Evolutionary conservation across 2,797 vertebrate species (phyloP), one percentile per base, ranked within the genome.

Genomic region (Mallotus villosus): DNA sequence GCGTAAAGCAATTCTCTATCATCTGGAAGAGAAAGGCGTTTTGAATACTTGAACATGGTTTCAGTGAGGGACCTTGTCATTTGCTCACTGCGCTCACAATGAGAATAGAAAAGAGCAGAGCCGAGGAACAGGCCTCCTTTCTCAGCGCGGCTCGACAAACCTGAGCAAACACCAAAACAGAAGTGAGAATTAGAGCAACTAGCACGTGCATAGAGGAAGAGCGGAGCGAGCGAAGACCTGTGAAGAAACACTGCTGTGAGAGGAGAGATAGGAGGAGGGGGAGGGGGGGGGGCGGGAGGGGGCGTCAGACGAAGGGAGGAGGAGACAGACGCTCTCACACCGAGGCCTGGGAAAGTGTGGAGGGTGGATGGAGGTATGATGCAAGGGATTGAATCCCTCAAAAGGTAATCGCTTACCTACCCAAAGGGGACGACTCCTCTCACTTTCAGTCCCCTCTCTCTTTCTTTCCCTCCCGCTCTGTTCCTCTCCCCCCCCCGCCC

Each of bases 381-480:
- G 86, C 86, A 89, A 90, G 83, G 82, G 85, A 89, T 84, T 86
- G 86, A 85, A 88, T 87, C 84, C 37, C 88, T 87, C 89, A 83
- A 88, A 88, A 84, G 70, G 85, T 88, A 91, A 91, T 91, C 84
- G 76, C 89, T 88, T 83, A 87, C 85, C 82, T 88, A 85, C 85
- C 84, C 87, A 85, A 85, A 85, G 86, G 87, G 84, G 86, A 88
- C 84, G 84, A 83, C 85, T 88, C 82, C 78, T 81, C 76, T 86
- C 75, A 67, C 74, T 59, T 12, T 60, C 65, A 63, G 49, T 22
- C 27, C 84, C 82, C 78, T 81, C 76, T 86, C 75, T 70, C 74
- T 59, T 12, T 58, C 60, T 68, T 58, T 22, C 27, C 46, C 16
- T 19, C 5, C 16, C 29, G 29, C 61, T 32, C 27, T 63, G 24